phyloP scores from a whole-genome alignment of 2,888 invertebrate genomes.

The Mythimna loreyi region DNA sequence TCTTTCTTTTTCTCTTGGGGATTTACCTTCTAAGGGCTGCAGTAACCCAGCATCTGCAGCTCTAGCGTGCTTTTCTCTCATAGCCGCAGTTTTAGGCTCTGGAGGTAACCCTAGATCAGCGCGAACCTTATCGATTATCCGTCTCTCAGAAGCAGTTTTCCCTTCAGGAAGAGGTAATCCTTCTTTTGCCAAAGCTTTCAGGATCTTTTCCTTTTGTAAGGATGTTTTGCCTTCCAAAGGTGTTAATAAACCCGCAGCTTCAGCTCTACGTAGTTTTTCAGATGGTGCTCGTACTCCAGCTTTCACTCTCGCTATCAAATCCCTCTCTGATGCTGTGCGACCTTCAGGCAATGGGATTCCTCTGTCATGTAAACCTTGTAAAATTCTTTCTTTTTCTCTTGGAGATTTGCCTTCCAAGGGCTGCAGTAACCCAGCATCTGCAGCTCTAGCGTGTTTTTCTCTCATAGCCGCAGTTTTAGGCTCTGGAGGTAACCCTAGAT shows the following conservation, averaged over 20 bases:
- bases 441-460: neutral
- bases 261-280: neutral
- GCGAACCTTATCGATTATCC: neutral
- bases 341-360: constrained; percentile 6
- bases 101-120: neutral
- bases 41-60: neutral
- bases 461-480: neutral
- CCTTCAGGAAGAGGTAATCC: neutral
- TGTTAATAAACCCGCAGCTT: neutral
- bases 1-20: neutral
- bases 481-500: constrained; percentile 1
- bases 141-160: neutral
- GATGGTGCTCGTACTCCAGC: neutral
- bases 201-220: neutral
- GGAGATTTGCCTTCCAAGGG: neutral
- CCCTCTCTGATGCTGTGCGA: neutral
- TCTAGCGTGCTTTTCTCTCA: neutral
- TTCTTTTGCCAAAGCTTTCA: neutral
- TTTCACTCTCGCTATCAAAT: neutral
- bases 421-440: neutral
- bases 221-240: constrained; percentile 4
- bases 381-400: neutral
- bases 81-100: neutral
- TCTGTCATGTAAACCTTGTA: constrained; percentile 2
- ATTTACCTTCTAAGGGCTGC: neutral